Percentiles rank a stretch among this genome's conserved stretches.
These are phyloP conservation scores for Solea senegalensis DNA, from an alignment of 2,113 vertebrate genomes.

Conservation along the genomic window DNA sequence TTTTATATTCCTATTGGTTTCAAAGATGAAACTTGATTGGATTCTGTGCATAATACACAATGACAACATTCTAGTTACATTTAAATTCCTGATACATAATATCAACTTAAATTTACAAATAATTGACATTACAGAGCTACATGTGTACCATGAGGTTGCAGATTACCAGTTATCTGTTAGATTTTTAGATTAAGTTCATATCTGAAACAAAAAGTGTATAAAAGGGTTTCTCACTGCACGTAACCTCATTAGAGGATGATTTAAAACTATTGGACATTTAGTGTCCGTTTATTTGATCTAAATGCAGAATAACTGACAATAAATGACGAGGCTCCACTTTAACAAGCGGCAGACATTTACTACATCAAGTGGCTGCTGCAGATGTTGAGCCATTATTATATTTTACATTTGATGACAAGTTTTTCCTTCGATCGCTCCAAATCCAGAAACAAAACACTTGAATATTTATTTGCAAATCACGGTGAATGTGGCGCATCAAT, in stretches of 20 bases:
- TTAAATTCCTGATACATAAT: not conserved
- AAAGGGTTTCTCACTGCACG: not conserved
- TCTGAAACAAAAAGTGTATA: not conserved
- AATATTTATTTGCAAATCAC: not conserved
- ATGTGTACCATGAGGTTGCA: not conserved
- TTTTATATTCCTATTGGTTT: too few relatives aligned
- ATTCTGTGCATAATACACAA: not conserved
- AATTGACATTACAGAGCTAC: not conserved
- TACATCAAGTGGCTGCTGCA: not conserved
- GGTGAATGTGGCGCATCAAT: not conserved
- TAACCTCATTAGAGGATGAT: too few relatives aligned
- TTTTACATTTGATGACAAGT: not conserved
- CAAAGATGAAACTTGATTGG: too few relatives aligned
- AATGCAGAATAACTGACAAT: not conserved
- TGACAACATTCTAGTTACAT: not conserved
- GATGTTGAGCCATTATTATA: not conserved
- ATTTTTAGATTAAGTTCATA: not conserved
- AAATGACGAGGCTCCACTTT: not conserved
- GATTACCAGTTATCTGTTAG: too few relatives aligned
- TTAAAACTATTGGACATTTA: too few relatives aligned
- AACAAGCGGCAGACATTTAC: not conserved
- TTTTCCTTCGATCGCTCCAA: not conserved
- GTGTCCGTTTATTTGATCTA: not conserved
- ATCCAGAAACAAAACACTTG: not conserved
- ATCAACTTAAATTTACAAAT: not conserved